Percentiles rank a stretch among this genome's conserved stretches.
Evolutionary conservation across 2,888 invertebrate species (phyloP).

Genomic region (Prosopocoilus inquinatus): DNA sequence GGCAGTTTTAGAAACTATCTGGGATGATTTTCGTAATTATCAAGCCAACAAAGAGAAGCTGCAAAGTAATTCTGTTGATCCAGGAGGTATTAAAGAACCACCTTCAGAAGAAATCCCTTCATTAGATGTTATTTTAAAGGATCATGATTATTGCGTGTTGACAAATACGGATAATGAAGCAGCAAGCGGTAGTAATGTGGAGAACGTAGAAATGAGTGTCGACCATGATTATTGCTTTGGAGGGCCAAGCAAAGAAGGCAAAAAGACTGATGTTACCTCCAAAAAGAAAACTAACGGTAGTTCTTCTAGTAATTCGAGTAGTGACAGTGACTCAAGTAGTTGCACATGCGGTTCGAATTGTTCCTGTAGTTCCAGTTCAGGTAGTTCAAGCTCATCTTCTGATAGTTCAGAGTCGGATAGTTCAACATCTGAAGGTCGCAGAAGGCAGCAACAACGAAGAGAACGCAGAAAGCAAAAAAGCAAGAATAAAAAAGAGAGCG

Average conservation of each 20-base stretch:
- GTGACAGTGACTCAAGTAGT: conserved; percentile 71
- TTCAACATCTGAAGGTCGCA: conserved; percentile 57
- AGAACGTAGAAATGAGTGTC: conserved; percentile 45
- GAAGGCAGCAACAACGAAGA: conserved; percentile 49
- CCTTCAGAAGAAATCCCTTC: conserved; percentile 8
- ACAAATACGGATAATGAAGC: conserved; percentile 36
- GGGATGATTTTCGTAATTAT: conserved; percentile 75
- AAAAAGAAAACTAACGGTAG: conserved; percentile 54
- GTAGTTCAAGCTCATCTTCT: conserved; percentile 51
- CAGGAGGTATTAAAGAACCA: conserved; percentile 16
- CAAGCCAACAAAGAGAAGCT: conserved; percentile 66
- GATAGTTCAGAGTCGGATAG: conserved; percentile 59
- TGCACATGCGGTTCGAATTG: conserved; percentile 84
- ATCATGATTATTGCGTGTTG: conserved; percentile 73
- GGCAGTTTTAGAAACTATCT: conserved; percentile 67
- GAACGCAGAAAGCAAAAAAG: conserved; percentile 42
- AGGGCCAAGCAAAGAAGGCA: conserved; percentile 21
- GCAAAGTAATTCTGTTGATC: neutral
- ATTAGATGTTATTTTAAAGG: conserved; percentile 49
- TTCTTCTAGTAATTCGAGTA: conserved; percentile 74
- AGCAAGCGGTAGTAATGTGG: conserved; percentile 30
- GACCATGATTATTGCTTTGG: conserved; percentile 51
- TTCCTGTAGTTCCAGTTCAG: conserved; percentile 74
- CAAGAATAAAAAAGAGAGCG: conserved; percentile 49
- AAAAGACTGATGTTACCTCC: conserved; percentile 29